These are phyloP conservation scores for human (Homo sapiens) DNA, from an alignment of 2,113 vertebrate genomes.

Conservation along the genomic window GRCh38 chr5:42519001-42519500, in stretches of 20 bases:
- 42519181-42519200: conserved; percentile 79
- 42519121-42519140: conserved; percentile 78
- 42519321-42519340: conserved; percentile 44
- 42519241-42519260: conserved; percentile 75
- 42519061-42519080: conserved; percentile 79
- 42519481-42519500: conserved; percentile 10
- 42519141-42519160: conserved; percentile 76
- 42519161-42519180: conserved; percentile 79
- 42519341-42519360: neutral
- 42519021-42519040: conserved; percentile 60
- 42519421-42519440: neutral
- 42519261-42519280: conserved; percentile 70
- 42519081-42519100: conserved; percentile 63
- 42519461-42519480: conserved; percentile 33
- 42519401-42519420: neutral
- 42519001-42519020: conserved; percentile 31
- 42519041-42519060: conserved; percentile 58
- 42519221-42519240: conserved; percentile 69
- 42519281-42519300: conserved; percentile 58
- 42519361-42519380: neutral
- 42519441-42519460: neutral
- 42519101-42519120: conserved; percentile 80
- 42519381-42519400: neutral
- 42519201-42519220: conserved; percentile 76
- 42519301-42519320: conserved; percentile 50